Percentiles rank a stretch among this genome's conserved stretches.
phyloP scores from a whole-genome alignment of 2,797 vertebrate species.

The Bradypodion pumilum region DNA sequence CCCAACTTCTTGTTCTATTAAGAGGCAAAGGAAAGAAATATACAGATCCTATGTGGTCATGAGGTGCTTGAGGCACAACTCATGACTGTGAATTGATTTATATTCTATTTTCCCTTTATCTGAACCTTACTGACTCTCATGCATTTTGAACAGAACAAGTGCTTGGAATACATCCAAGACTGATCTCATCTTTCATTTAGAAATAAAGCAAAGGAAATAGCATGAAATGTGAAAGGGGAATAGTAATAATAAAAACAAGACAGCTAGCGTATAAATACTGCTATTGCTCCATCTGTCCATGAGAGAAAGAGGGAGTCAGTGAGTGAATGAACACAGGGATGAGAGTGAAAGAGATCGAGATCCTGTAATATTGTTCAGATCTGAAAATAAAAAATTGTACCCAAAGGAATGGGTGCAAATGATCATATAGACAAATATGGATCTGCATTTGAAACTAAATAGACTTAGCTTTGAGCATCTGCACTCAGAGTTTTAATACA shows the following conservation, averaged over 20 bases:
- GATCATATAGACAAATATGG: background rate
- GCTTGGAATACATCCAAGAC: slow-evolving; percentile 38
- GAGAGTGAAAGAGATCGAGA: background rate
- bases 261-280: background rate
- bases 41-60: slow-evolving; percentile 25
- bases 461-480: slow-evolving; percentile 8
- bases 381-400: no score
- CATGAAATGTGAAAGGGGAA: slow-evolving; percentile 10
- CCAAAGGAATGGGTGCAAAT: background rate
- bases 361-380: no score
- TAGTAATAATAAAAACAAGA: slow-evolving; percentile 7
- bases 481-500: background rate
- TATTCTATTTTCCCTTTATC: slow-evolving; percentile 34
- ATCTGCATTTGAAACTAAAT: background rate
- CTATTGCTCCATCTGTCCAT: background rate
- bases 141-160: slow-evolving; percentile 29
- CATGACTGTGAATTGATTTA: slow-evolving; percentile 28
- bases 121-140: slow-evolving; percentile 23
- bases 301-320: background rate
- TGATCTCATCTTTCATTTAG: slow-evolving; percentile 47
- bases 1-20: background rate
- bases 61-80: slow-evolving; percentile 33
- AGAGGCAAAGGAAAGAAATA: slow-evolving; percentile 22
- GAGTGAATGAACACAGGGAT: background rate
- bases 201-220: slow-evolving; percentile 25